These are phyloP conservation scores for Clavelina lepadiformis DNA, from an alignment of 23 tunicate genomes.

Conservation along the genomic window DNA sequence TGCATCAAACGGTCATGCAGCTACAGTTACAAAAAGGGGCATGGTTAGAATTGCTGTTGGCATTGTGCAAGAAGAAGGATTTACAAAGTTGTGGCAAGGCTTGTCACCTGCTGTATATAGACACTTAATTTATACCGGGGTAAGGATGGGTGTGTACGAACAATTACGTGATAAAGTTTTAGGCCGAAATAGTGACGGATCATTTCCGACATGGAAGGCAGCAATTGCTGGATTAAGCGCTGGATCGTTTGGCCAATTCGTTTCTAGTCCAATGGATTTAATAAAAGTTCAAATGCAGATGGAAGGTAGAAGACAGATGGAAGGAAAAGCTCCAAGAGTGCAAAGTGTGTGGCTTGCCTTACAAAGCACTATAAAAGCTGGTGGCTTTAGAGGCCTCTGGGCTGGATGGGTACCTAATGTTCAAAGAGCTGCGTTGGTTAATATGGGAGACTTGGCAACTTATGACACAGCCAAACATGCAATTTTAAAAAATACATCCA, in stretches of 20 bases:
- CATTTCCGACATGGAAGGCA: conserved; percentile 75
- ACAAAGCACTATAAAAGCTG: conserved; percentile 23
- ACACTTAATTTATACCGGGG: conserved; percentile 80
- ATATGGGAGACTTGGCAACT: conserved; percentile 92
- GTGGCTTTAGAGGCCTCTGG: conserved; percentile 78
- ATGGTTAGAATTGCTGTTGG: conserved; percentile 68
- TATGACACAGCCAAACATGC: conserved; percentile 78
- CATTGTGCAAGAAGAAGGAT: conserved; percentile 66
- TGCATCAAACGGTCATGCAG: conserved; percentile 31
- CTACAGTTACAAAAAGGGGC: conserved; percentile 25
- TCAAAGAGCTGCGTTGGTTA: conserved; percentile 93
- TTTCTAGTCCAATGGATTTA: conserved; percentile 94
- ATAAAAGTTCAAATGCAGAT: conserved; percentile 97
- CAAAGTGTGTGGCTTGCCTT: conserved; percentile 46
- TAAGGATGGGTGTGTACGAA: conserved; percentile 62
- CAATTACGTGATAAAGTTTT: conserved; percentile 48
- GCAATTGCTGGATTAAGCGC: conserved; percentile 64
- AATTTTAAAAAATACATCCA: conserved; percentile 22
- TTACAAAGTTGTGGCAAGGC: conserved; percentile 75
- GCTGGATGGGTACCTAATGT: conserved; percentile 94
- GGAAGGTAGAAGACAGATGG: conserved; percentile 67
- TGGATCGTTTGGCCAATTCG: conserved; percentile 88
- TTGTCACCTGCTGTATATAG: conserved; percentile 72
- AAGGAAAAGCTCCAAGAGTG: conserved; percentile 71
- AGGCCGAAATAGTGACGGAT: conserved; percentile 59